Evolutionary conservation across 2,113 vertebrate species (phyloP), one percentile per base, ranked within the genome.

Genomic region (Anoplopoma fimbria): DNA sequence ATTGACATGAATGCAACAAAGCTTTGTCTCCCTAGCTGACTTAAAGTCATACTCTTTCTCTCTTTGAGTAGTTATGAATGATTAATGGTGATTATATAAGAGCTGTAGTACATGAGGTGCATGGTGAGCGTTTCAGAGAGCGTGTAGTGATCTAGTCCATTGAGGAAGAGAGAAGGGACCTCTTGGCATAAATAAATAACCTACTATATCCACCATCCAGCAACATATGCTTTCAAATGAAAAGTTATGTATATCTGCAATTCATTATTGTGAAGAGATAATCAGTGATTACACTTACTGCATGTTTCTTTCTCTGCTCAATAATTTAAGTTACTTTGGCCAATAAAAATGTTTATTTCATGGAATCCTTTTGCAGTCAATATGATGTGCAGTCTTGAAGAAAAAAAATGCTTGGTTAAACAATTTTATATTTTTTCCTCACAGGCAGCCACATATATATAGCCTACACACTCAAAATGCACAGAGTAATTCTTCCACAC

Each of bases 81-180:
- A 85, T 90, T 77, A 84, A 87, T 77, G 70, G 34, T 33, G 40
- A 84, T 90, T 77, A 78, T 51, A 25, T 79, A 86, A 85, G 75
- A 70, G 65, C 49, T 67, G 53, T 10, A 31, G 63, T 69, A 61
- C 77, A 79, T n/a, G 27, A 77, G 60, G 45, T 36, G 79, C 71
- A 79, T 31, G 49, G 19, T 40, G 42, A 81, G 40, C n/a, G 33
- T 67, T 75, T 42, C 42, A 70, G 73, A 74, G 62, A 75, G 53
- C 23, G 14, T 34, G 53, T 14, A 45, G 58, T 38, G 45, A 45
- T 73, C 55, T 29, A 34, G 65, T 51, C 33, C 27, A 61, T 47
- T 21, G 9, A 77, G 21, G 49, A 34, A 4, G 23, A 61, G 49
- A 51, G 34, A 29, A 23, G 9, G 33, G 49, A 31, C 49, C 27